Evolutionary conservation across 2,113 vertebrate genomes (phyloP), one percentile per base, ranked within the genome.

Genomic region (Micronisus gabar): DNA sequence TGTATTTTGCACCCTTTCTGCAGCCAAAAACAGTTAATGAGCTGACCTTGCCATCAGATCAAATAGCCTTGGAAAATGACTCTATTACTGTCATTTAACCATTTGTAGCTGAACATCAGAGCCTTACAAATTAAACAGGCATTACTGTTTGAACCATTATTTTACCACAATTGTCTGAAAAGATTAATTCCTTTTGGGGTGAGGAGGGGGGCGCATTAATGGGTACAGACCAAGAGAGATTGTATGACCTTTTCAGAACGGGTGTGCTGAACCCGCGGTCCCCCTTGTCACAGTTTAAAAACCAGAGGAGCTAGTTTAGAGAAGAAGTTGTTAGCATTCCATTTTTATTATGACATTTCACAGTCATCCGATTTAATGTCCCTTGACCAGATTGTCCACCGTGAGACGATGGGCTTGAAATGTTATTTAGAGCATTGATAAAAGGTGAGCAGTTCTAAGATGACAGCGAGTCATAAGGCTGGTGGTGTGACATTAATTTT

Each of bases 401-500:
- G 97, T 98, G 98, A 99, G 99, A 98, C 98, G 98, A 98, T 98
- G 98, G 98, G 99, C 98, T 99, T 98, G 98, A 99, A 99, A 99
- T 99, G 99, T 99, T 99, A 99, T 99, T 99, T 98, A 98, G 98
- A 98, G 98, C 98, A 98, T 98, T 99, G 99, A 99, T 99, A 99
- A 99, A 99, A 99, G 99, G 99, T 99, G 99, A 99, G 98, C 97
- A 91, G 98, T 98, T 98, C 99, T 98, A 99, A 98, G 98, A 99
- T 99, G 99, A 99, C 99, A 99, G 99, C 98, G 81, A 99, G 99
- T 99, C 99, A 99, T 98, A 98, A 99, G 98, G 98, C 98, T 98
- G 98, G 98, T 98, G 97, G 97, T 98, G 98, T 99, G 99, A 99
- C 99, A 99, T 99, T 99, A 99, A 99, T 99, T 99, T 99, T 99